Evolutionary conservation across 1,140 invertebrate species (phyloP).

Genomic region (Acyrthosiphon pisum): DNA sequence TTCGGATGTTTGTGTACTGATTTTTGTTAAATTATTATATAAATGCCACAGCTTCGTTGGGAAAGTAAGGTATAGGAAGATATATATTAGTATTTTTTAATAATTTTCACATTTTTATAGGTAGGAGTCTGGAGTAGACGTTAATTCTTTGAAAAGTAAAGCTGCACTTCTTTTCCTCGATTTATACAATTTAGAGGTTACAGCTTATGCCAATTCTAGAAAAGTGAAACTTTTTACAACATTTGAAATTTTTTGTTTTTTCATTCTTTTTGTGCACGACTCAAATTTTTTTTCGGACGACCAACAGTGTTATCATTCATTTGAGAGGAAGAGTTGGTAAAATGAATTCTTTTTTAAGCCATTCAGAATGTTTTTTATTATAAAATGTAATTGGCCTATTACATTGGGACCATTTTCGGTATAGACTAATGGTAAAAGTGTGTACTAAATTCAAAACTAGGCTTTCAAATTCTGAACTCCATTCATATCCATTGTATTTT

Average conservation of each 20-base stretch:
- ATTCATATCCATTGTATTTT: not conserved
- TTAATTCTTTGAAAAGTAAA: no score
- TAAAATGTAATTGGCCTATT: not conserved
- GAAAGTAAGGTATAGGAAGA: not conserved
- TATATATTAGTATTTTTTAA: not conserved
- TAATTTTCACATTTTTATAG: not conserved
- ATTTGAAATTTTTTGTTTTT: not conserved
- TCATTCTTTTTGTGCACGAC: not conserved
- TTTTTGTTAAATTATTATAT: conserved; percentile 13
- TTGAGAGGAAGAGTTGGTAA: not conserved
- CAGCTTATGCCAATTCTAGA: not conserved
- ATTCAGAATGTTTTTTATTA: not conserved
- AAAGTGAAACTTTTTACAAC: not conserved
- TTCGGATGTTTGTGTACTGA: not conserved
- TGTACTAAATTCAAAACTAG: not conserved
- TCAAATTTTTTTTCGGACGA: not conserved
- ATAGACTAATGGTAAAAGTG: not conserved
- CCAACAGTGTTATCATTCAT: not conserved
- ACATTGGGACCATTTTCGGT: not conserved
- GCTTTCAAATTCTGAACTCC: not conserved
- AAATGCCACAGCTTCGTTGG: not conserved
- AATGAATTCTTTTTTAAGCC: not conserved
- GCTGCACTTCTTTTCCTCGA: not conserved
- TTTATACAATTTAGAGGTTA: not conserved
- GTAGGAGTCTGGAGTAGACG: not conserved